A percentile compares a stretch with the other conserved stretches of the same genome.
Conservation (phyloP, 2,888 invertebrate species). For the Hirtodrosophila histrioides region DNA sequence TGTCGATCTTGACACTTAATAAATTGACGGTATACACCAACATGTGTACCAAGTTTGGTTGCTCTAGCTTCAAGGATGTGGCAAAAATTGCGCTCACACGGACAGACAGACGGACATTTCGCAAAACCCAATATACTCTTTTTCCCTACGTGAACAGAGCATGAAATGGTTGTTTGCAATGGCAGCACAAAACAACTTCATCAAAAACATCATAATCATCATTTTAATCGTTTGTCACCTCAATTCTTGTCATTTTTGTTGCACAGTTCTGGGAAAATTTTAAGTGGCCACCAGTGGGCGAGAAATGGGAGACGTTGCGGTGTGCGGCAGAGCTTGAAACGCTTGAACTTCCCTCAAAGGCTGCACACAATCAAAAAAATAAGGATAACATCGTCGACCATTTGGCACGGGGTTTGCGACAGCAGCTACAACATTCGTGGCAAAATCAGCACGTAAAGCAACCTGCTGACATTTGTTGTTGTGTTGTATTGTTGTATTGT, state of each 20-base stretch:
- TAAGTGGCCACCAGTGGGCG: conserved; percentile 51
- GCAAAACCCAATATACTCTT: too few relatives aligned
- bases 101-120: too few relatives aligned
- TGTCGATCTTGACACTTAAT: too few relatives aligned
- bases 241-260: conserved; percentile 16
- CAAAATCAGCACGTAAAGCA: conserved; percentile 49
- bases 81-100: too few relatives aligned
- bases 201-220: conserved; percentile 25
- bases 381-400: conserved; percentile 48
- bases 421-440: conserved; percentile 10
- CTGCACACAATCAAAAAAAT: conserved; percentile 56
- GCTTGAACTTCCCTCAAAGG: conserved; percentile 69
- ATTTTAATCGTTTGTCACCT: conserved; percentile 29
- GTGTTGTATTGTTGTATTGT: conserved; percentile 2
- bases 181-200: too few relatives aligned
- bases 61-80: too few relatives aligned
- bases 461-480: conserved; percentile 30
- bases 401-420: conserved; percentile 16
- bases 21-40: too few relatives aligned
- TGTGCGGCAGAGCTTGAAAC: conserved; percentile 29
- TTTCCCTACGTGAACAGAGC: too few relatives aligned
- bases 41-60: too few relatives aligned
- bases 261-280: conserved; percentile 51
- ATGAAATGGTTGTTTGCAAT: too few relatives aligned
- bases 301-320: background rate